A percentile compares a stretch with the other conserved stretches of the same genome.
These are phyloP conservation scores for Suillia variegata DNA, from an alignment of 2,888 invertebrate species.

Conservation along the genomic window DNA sequence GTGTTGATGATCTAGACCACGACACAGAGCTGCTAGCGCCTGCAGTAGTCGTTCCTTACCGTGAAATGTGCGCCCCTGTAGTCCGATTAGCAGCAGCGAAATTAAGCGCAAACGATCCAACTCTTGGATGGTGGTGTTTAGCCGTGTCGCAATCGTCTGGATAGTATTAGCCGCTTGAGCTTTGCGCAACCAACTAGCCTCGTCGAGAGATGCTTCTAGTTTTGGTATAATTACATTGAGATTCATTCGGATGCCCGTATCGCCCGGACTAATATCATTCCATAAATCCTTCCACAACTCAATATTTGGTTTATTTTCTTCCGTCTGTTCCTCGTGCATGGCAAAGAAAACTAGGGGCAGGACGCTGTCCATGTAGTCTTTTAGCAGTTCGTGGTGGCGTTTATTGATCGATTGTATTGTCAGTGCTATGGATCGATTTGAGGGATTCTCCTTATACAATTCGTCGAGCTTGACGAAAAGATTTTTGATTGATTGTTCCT, in stretches of 20 bases:
- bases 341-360: slow-evolving; percentile 88
- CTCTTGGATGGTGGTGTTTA: slow-evolving; percentile 70
- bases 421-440: slow-evolving; percentile 74
- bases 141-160: slow-evolving; percentile 75
- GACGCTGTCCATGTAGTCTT: slow-evolving; percentile 74
- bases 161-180: slow-evolving; percentile 85
- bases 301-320: slow-evolving; percentile 67
- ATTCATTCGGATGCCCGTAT: slow-evolving; percentile 80
- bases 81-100: slow-evolving; percentile 70
- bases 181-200: slow-evolving; percentile 87
- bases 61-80: slow-evolving; percentile 84
- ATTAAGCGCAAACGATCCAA: slow-evolving; percentile 70
- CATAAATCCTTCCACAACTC: slow-evolving; percentile 87
- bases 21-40: slow-evolving; percentile 78
- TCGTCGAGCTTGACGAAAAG: slow-evolving; percentile 65
- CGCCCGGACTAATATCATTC: slow-evolving; percentile 89
- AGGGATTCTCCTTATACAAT: slow-evolving; percentile 73
- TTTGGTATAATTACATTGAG: slow-evolving; percentile 73
- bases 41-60: slow-evolving; percentile 85
- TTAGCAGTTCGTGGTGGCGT: slow-evolving; percentile 81
- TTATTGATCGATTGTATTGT: slow-evolving; percentile 81
- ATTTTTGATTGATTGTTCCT: slow-evolving; percentile 66
- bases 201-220: slow-evolving; percentile 74
- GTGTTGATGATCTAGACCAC: slow-evolving; percentile 65
- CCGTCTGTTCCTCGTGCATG: slow-evolving; percentile 81